Evolutionary conservation across 2,113 vertebrate species (phyloP).

Genomic region (Penelope pileata): DNA sequence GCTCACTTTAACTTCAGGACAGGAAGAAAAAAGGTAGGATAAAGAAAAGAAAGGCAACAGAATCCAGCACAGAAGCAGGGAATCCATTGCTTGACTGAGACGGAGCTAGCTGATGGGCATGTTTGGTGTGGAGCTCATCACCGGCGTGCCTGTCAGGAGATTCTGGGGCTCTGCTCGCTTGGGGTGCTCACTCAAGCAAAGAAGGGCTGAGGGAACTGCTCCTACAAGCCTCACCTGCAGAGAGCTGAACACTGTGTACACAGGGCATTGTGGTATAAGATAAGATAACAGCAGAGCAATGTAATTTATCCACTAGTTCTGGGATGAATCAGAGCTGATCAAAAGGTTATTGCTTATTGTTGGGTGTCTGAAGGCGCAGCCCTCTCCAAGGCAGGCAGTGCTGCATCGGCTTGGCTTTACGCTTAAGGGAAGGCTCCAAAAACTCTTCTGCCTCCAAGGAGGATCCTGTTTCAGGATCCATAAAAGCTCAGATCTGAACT

Average conservation of each 20-base stretch:
- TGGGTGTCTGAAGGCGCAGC: neutral
- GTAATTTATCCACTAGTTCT: neutral
- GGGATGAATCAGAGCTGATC: neutral
- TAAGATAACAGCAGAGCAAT: neutral
- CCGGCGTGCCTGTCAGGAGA: neutral
- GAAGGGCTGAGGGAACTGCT: neutral
- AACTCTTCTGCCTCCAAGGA: neutral
- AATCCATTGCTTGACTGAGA: neutral
- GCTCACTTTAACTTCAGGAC: neutral
- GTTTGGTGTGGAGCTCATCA: neutral
- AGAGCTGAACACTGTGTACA: too few species aligned
- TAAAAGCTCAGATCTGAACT: neutral
- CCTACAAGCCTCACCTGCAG: neutral
- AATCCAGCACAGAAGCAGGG: neutral
- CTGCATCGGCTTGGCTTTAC: neutral
- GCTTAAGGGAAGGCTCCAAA: neutral
- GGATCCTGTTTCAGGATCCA: neutral
- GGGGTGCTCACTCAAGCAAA: neutral
- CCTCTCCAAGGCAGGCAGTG: neutral
- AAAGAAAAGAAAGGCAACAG: neutral
- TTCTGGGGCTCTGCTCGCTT: neutral
- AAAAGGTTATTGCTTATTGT: neutral
- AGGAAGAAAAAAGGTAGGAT: neutral
- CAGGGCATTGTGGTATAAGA: accelerated
- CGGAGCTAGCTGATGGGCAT: accelerated